Conservation (phyloP, 2,113 vertebrate species). For the Spea multiplicata region DNA sequence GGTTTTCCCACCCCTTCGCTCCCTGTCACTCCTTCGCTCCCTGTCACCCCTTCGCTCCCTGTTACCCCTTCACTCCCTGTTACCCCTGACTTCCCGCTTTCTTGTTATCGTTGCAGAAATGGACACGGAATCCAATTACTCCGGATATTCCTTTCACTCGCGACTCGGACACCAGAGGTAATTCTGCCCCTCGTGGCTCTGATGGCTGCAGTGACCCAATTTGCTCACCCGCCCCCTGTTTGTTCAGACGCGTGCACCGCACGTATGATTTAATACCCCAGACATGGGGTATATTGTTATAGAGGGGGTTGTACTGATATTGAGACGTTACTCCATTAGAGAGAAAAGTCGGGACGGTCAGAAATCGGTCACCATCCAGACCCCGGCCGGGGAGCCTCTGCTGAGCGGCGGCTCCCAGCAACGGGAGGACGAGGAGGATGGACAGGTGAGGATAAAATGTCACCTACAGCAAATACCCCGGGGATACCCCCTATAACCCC, state of each 20-base stretch:
- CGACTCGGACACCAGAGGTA: background rate
- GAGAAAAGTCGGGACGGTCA: constrained; percentile 47
- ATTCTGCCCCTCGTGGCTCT: background rate
- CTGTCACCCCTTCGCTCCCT: background rate
- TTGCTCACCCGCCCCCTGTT: too few relatives aligned
- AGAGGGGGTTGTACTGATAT: background rate
- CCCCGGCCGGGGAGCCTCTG: constrained; percentile 79
- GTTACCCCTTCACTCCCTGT: background rate
- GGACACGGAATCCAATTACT: constrained; percentile 96
- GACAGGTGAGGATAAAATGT: constrained; percentile 74
- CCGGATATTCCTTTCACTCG: constrained; percentile 93
- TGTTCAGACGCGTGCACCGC: too few relatives aligned
- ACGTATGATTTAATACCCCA: too few relatives aligned
- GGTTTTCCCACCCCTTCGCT: background rate
- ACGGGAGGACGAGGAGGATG: constrained; percentile 65
- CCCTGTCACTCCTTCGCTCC: background rate
- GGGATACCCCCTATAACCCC: background rate
- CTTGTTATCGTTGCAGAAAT: constrained; percentile 57
- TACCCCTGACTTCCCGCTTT: background rate
- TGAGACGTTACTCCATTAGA: background rate
- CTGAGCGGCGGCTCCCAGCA: constrained; percentile 74
- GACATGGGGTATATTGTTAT: background rate
- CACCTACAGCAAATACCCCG: background rate
- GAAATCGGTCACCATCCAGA: constrained; percentile 91
- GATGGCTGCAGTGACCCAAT: too few relatives aligned